Base-by-base conservation (phyloP, 2,888 invertebrate genomes). In the Lasioglossum pauxillum region DNA sequence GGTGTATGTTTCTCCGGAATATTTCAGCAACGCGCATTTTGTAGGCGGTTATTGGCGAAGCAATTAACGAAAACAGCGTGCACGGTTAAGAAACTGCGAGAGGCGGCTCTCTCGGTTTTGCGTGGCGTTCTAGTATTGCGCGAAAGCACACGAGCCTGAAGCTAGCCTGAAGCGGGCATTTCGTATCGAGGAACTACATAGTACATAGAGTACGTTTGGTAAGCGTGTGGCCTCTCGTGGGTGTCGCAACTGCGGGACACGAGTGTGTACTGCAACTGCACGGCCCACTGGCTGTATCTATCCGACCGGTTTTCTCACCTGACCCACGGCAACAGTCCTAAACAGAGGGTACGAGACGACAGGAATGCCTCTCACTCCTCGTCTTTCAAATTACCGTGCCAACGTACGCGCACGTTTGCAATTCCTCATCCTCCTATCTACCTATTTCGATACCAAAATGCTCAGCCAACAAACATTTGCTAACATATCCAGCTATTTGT, bases 261-360 rank as follows among this genome's bases (percentile, higher is more conserved):
- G 75, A 74, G 57, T 14, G 64, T 35, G 23, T 53, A 80, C 57
- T 49, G 82, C 77, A 71, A 86, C 69, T 64, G 73, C 53, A 75
- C 60, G 35, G 14, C 35, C 38, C 64, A 82, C 41, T 75, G 73
- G 46, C 75, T 83, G 82, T 75, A 85, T 86, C 82, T 77, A 88
- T 86, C 82, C 85, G 91, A 93, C 94, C 92, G 93, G 93, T 94
- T 94, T 92, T 84, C 80, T 85, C 89, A 90, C 90, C 92, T 92
- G 93, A 94, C 91, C 92, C 90, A 86, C 89, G 83, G 90, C 90
- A 92, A 92, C 89, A 83, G 23, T 64, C 76, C 82, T 71, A 74
- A 87, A 86, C 75, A 46, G 74, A 80, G 87, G 85, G 82, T 86
- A 78, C 81, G 44, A 41, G 41, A n/a, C 76, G 57, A 82, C 16